Evolutionary conservation across 2,888 invertebrate genomes (phyloP).

Genomic region (Hyalella azteca): DNA sequence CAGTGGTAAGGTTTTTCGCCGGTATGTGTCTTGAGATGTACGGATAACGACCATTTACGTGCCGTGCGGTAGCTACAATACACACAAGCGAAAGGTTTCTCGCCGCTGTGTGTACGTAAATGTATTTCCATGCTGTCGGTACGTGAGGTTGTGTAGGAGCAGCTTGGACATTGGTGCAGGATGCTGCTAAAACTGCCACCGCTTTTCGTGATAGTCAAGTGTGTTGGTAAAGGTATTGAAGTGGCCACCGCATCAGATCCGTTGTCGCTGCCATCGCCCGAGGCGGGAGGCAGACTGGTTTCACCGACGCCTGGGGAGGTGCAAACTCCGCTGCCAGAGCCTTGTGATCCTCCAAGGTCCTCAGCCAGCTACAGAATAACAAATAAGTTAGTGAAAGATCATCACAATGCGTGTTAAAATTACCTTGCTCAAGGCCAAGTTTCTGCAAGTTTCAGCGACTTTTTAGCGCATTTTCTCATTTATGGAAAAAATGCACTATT

Average conservation of each 20-base stretch:
- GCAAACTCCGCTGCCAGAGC: not conserved
- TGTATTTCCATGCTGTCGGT: slow-evolving; percentile 36
- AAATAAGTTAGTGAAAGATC: too few relatives aligned
- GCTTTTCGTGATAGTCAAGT: not conserved
- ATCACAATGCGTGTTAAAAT: too few relatives aligned
- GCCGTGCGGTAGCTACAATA: slow-evolving; percentile 31
- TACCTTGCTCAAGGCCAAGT: too few relatives aligned
- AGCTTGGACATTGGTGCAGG: not conserved
- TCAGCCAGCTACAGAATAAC: not conserved
- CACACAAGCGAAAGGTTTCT: slow-evolving; percentile 16
- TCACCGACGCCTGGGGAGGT: not conserved
- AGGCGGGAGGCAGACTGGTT: not conserved
- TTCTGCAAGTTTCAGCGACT: too few relatives aligned
- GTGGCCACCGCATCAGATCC: not conserved
- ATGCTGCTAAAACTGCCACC: not conserved
- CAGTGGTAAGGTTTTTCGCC: slow-evolving; percentile 26
- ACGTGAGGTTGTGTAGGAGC: slow-evolving; percentile 5
- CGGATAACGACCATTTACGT: slow-evolving; percentile 9
- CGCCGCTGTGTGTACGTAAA: slow-evolving; percentile 27
- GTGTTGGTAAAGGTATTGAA: not conserved
- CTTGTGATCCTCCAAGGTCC: not conserved
- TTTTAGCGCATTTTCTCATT: too few relatives aligned
- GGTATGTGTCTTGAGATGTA: slow-evolving; percentile 35
- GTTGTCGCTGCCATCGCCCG: not conserved
- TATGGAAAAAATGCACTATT: too few relatives aligned